Evolutionary conservation across 1,140 invertebrate species (phyloP), one percentile per base, ranked within the genome.

Genomic region (Drosophila virilis): DNA sequence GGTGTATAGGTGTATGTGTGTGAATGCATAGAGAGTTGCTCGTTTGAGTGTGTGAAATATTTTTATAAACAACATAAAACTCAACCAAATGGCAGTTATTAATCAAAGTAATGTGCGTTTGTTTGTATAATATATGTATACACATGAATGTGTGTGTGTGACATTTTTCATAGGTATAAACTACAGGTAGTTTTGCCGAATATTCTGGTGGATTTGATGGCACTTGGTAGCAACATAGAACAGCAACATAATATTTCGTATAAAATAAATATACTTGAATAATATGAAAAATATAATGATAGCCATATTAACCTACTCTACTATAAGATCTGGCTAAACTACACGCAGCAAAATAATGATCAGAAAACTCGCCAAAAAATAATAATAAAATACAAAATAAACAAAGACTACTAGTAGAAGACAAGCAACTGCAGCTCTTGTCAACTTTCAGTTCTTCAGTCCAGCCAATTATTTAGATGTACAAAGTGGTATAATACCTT

Each of bases 31-130:
- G 22, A 40, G 45, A 59, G 32, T 45, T 45, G 38, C 57, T 55
- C 40, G 60, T 59, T 54, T 72, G 66, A 84, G 73, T 80, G 66
- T 80, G 80, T 89, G 84, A 89, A 89, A 80, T 84, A 89, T 90
- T 89, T 89, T 89, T 85, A 89, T 89, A 89, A 89, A 90, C 84
- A 89, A 89, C 84, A 89, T 89, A 89, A 89, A 89, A 89, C 84
- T 89, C 85, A 77, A 78, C 77, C 84, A 84, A 89, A 89, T 89
- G 85, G 84, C 84, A 80, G 84, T 89, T 89, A 89, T 89, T 89
- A 89, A 89, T 89, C 84, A 89, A 89, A 89, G 80, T 89, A 89
- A 89, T 89, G 84, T 89, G 84, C 50, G 84, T 64, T 80, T 57
- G 75, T 38, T 73, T 48, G 38, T 37, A 38, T 50, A 42, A 9